Percentiles rank a stretch among this genome's conserved stretches.
Conservation (phyloP, 2,113 vertebrate species). For the Channa maculata region DNA sequence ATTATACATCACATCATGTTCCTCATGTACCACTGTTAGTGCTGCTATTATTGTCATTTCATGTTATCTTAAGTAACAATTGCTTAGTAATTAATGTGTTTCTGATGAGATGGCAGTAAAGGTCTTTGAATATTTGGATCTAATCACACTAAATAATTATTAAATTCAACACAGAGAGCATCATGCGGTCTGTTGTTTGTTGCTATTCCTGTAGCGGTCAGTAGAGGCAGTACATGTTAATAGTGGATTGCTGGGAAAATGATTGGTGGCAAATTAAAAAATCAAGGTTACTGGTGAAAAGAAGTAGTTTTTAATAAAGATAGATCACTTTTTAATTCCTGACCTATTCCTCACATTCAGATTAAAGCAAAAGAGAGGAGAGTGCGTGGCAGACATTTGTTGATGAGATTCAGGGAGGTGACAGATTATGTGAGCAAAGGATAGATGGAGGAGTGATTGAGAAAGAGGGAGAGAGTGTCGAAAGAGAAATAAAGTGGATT, state of each 20-base stretch:
- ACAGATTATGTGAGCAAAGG: slow-evolving; percentile 18
- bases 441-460: slow-evolving; percentile 17
- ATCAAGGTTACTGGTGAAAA: slow-evolving; percentile 21
- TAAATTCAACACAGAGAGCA: background rate
- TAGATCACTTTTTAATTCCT: slow-evolving; percentile 10
- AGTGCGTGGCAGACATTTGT: slow-evolving; percentile 17
- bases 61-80: too few species aligned
- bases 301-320: slow-evolving; percentile 22
- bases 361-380: slow-evolving; percentile 22
- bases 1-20: too few species aligned
- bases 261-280: slow-evolving; percentile 25
- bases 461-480: background rate
- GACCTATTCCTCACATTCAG: slow-evolving; percentile 9
- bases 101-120: too few species aligned
- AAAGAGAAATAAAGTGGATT: slow-evolving; percentile 16
- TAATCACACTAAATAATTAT: too few species aligned
- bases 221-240: slow-evolving; percentile 8
- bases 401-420: slow-evolving; percentile 18
- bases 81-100: too few species aligned
- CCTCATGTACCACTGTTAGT: too few species aligned
- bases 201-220: background rate
- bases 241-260: background rate
- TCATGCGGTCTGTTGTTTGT: background rate
- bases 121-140: too few species aligned
- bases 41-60: too few species aligned